phyloP scores from a whole-genome alignment of 2,113 vertebrate genomes.

The Pachypanchax playfairii region DNA sequence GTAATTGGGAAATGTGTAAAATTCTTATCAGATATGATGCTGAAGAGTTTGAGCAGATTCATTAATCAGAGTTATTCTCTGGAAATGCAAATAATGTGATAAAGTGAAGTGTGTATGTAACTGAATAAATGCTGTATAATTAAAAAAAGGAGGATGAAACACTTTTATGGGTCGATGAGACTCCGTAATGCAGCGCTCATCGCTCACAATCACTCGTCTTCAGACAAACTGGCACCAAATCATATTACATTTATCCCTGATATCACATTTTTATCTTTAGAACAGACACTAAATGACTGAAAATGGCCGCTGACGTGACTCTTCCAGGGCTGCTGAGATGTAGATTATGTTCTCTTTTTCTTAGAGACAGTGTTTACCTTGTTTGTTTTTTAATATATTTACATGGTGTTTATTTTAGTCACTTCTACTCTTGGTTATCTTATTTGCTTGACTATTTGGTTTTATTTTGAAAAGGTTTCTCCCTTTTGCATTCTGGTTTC shows the following conservation, averaged over 20 bases:
- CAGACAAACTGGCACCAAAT: neutral
- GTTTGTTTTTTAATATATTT: neutral
- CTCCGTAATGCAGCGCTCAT: too few relatives aligned
- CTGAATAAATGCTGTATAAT: too few relatives aligned
- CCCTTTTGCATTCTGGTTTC: slow-evolving; percentile 3
- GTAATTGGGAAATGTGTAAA: too few relatives aligned
- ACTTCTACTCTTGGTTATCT: neutral
- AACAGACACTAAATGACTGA: neutral
- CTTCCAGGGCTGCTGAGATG: neutral
- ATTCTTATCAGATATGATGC: too few relatives aligned
- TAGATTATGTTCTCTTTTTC: neutral
- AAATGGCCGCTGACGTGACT: neutral
- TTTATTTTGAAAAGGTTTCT: neutral
- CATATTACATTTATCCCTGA: neutral
- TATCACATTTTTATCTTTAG: neutral
- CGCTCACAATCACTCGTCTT: too few relatives aligned
- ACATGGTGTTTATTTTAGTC: neutral
- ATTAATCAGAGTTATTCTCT: too few relatives aligned
- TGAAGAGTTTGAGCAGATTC: neutral
- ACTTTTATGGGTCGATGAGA: too few relatives aligned
- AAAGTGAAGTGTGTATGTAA: too few relatives aligned
- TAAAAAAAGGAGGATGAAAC: too few relatives aligned
- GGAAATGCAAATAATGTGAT: too few relatives aligned
- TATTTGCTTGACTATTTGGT: neutral
- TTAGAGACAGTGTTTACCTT: neutral